phyloP scores from a whole-genome alignment of 2,113 vertebrate genomes.

The Desmodus rotundus region DNA sequence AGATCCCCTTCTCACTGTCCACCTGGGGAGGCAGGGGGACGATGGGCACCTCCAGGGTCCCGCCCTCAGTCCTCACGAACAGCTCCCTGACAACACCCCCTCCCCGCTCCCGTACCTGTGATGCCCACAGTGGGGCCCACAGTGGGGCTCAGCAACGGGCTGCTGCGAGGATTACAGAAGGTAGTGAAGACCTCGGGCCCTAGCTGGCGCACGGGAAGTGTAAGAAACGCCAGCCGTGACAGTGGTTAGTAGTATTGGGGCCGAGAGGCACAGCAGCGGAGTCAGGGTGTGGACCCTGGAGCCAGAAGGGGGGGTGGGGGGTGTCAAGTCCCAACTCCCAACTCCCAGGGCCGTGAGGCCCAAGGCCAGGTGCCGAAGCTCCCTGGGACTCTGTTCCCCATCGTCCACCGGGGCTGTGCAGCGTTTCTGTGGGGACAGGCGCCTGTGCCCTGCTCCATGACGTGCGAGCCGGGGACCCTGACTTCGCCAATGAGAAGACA shows the following conservation, averaged over 20 bases:
- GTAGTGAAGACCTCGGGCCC: too few species aligned
- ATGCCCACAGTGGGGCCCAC: fast-evolving
- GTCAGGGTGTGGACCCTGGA: fast-evolving
- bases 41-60: fast-evolving
- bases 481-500: background rate
- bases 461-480: background rate
- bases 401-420: fast-evolving
- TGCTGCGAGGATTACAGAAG: background rate
- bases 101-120: background rate
- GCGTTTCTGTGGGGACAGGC: background rate
- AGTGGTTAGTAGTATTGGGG: fast-evolving
- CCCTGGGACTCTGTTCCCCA: background rate
- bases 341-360: background rate
- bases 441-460: fast-evolving
- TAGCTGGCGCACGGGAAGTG: fast-evolving
- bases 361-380: fast-evolving
- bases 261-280: background rate
- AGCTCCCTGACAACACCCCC: too few species aligned
- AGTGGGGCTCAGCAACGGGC: too few species aligned
- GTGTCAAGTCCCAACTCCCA: background rate
- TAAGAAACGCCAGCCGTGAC: fast-evolving
- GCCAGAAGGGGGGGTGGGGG: too few species aligned
- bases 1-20: conserved; percentile 91
- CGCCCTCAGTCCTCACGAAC: background rate
- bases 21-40: conserved; percentile 75